These are phyloP conservation scores for Seladonia tumulorum DNA, from an alignment of 2,888 invertebrate species.

Conservation along the genomic window DNA sequence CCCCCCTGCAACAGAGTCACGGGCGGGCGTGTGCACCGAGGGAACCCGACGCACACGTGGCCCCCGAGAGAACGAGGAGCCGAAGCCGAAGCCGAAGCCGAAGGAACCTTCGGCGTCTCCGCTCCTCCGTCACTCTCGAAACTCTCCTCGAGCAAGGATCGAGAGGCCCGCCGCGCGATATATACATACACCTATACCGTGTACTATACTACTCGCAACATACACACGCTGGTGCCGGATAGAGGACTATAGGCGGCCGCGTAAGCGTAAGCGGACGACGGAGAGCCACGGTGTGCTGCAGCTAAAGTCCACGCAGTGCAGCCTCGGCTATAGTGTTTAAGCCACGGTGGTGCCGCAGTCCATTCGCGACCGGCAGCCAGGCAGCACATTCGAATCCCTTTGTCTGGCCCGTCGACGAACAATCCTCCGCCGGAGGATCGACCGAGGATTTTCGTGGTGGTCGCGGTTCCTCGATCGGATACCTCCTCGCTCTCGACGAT, in stretches of 20 bases:
- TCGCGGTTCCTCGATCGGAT: background rate
- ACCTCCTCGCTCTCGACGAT: conserved; percentile 20
- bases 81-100: background rate
- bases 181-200: background rate
- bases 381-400: conserved; percentile 77
- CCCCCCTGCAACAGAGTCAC: conserved; percentile 29
- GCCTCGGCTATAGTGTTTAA: conserved; percentile 74
- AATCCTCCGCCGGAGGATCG: conserved; percentile 30
- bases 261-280: background rate
- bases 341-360: conserved; percentile 73
- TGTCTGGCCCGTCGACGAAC: conserved; percentile 63
- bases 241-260: background rate
- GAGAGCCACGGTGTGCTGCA: conserved; percentile 13
- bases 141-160: conserved; percentile 37
- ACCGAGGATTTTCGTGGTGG: conserved; percentile 1
- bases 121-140: conserved; percentile 47
- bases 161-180: conserved; percentile 6
- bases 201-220: background rate
- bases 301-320: conserved; percentile 75
- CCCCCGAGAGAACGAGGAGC: background rate
- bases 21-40: conserved; percentile 11
- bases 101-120: conserved; percentile 40
- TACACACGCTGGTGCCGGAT: background rate
- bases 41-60: conserved; percentile 30
- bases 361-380: conserved; percentile 81